Conservation (phyloP, 1,140 invertebrate species). For the Cydia splendana region DNA sequence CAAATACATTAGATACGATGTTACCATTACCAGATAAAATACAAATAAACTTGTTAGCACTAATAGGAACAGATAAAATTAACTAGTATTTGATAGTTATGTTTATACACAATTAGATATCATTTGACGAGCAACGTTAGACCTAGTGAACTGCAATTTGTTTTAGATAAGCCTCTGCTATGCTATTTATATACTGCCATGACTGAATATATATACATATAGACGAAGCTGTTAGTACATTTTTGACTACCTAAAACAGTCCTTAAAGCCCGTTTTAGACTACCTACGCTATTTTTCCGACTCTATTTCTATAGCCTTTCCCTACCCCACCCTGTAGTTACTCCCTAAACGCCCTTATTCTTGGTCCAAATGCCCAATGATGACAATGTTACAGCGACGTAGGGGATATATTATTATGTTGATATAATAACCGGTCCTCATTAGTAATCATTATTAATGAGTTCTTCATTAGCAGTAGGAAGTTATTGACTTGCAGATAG, state of each 20-base stretch:
- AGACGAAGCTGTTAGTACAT: too few species aligned
- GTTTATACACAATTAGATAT: neutral
- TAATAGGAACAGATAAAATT: constrained; percentile 1
- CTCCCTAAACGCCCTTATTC: too few species aligned
- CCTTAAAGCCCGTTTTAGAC: too few species aligned
- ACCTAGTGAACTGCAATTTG: neutral
- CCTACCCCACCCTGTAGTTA: too few species aligned
- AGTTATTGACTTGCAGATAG: constrained; percentile 5
- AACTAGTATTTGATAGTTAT: neutral
- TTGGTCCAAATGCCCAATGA: too few species aligned
- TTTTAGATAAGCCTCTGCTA: neutral
- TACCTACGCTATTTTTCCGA: too few species aligned
- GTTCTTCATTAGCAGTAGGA: neutral
- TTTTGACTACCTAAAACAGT: too few species aligned
- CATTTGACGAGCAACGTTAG: neutral
- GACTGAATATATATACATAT: too few species aligned
- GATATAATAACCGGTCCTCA: neutral
- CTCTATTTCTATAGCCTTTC: too few species aligned
- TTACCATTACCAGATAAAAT: neutral
- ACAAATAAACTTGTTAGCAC: neutral
- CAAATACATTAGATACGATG: neutral
- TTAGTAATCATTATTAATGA: neutral
- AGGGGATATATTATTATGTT: too few species aligned
- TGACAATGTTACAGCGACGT: too few species aligned
- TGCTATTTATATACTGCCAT: too few species aligned